These are phyloP conservation scores for Deilephila elpenor DNA, from an alignment of 2,888 invertebrate species.

Conservation along the genomic window DNA sequence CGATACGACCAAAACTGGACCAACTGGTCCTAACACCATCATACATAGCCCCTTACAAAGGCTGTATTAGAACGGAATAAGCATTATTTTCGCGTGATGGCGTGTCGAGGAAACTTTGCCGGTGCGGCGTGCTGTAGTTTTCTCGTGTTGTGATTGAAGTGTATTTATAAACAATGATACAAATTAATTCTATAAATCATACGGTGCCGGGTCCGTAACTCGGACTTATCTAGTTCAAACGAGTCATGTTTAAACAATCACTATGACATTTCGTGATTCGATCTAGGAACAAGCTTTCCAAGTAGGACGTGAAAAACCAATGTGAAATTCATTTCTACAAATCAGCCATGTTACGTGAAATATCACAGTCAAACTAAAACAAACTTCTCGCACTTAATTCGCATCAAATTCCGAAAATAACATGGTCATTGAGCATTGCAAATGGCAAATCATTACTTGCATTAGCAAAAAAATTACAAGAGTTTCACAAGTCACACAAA, in stretches of 20 bases:
- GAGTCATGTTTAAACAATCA: neutral
- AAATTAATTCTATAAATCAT: neutral
- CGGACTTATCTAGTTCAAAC: neutral
- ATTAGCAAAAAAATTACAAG: too few relatives aligned
- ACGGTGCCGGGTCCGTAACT: neutral
- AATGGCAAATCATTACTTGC: too few relatives aligned
- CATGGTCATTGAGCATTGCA: too few relatives aligned
- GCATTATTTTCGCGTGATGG: neutral
- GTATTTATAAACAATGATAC: constrained; percentile 8
- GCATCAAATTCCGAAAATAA: too few relatives aligned
- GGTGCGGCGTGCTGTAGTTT: neutral
- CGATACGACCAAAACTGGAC: constrained; percentile 3
- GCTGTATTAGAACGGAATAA: neutral
- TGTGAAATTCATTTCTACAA: too few relatives aligned
- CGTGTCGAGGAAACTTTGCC: neutral
- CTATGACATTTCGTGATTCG: too few relatives aligned
- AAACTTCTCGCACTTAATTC: too few relatives aligned
- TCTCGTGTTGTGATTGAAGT: constrained; percentile 3
- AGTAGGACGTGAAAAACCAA: too few relatives aligned
- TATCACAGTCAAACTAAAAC: too few relatives aligned
- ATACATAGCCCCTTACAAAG: neutral
- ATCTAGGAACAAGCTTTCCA: too few relatives aligned
- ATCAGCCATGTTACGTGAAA: too few relatives aligned
- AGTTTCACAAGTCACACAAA: too few relatives aligned
- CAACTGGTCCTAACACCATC: neutral